Conservation (phyloP, 1,140 invertebrate species). For the Diplogasteroides magnus region DNA sequence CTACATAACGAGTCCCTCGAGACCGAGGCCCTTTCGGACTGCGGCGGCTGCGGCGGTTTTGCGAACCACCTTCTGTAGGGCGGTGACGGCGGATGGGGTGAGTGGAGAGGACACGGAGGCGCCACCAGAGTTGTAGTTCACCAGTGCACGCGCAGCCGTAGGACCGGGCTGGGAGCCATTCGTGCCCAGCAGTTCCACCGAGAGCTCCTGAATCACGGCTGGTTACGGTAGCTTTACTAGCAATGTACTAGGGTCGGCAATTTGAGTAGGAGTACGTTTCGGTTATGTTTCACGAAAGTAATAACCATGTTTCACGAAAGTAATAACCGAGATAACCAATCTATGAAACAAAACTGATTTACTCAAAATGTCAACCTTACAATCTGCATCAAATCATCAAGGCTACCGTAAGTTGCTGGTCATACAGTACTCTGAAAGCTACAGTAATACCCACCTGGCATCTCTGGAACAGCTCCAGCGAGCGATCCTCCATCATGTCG, state of each 20-base stretch:
- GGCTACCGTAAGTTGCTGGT: not conserved
- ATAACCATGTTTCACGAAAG: not conserved
- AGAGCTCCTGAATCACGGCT: slow-evolving; percentile 41
- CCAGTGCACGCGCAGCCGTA: slow-evolving; percentile 36
- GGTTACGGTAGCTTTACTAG: slow-evolving; percentile 8
- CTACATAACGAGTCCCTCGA: too few species aligned
- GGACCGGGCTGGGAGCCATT: slow-evolving; percentile 47
- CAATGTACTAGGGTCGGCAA: not conserved
- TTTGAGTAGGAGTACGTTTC: not conserved
- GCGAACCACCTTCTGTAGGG: not conserved
- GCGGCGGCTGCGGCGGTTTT: too few species aligned
- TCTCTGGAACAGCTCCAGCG: slow-evolving; percentile 30
- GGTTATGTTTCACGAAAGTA: slow-evolving; percentile 3
- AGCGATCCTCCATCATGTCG: slow-evolving; percentile 50
- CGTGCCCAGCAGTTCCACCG: slow-evolving; percentile 53
- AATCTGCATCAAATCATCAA: too few species aligned
- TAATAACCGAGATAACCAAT: not conserved
- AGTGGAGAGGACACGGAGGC: not conserved
- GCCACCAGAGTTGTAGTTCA: not conserved
- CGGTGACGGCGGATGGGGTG: not conserved
- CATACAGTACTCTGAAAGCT: not conserved
- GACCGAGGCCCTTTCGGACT: too few species aligned
- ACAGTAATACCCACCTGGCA: slow-evolving; percentile 20
- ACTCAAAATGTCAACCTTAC: too few species aligned
- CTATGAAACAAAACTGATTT: not conserved